phyloP scores from a whole-genome alignment of 2,113 vertebrate species.

The Callopanchax toddi region DNA sequence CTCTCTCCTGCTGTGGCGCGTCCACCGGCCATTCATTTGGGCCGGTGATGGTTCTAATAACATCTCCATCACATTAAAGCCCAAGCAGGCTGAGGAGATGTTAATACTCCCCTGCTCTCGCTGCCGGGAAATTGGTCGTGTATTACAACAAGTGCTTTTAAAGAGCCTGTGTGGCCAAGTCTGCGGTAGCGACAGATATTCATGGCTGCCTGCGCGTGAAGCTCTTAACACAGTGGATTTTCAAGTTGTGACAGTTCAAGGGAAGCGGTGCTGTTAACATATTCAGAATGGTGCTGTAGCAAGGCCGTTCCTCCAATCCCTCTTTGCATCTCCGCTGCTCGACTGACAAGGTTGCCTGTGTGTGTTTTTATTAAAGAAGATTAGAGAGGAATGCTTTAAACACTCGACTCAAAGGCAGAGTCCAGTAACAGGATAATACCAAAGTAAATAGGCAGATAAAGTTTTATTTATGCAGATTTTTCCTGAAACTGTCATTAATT shows the following conservation, averaged over 20 bases:
- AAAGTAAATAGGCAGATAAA: neutral
- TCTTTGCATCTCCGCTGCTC: conserved; percentile 59
- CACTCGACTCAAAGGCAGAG: conserved; percentile 41
- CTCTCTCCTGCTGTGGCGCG: conserved; percentile 56
- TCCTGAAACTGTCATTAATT: neutral
- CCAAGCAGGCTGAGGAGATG: conserved; percentile 63
- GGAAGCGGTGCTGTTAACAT: conserved; percentile 72
- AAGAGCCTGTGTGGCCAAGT: conserved; percentile 62
- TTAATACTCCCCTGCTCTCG: conserved; percentile 64
- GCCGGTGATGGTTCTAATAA: conserved; percentile 71
- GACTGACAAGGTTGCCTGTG: conserved; percentile 68
- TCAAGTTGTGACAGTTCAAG: conserved; percentile 80
- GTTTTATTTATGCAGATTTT: conserved; percentile 1
- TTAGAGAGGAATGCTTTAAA: conserved; percentile 58
- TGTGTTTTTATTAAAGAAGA: conserved; percentile 56
- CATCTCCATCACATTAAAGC: conserved; percentile 75
- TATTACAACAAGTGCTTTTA: conserved; percentile 76
- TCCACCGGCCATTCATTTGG: conserved; percentile 71
- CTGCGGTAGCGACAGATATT: conserved; percentile 57
- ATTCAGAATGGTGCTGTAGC: conserved; percentile 73
- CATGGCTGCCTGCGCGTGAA: conserved; percentile 52
- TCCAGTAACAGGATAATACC: conserved; percentile 33
- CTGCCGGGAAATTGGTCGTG: conserved; percentile 65
- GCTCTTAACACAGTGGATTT: conserved; percentile 66
- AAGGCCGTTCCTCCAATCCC: conserved; percentile 74